Base-by-base conservation (phyloP, 1,140 invertebrate species). In the Schlechtendalia chinensis region DNA sequence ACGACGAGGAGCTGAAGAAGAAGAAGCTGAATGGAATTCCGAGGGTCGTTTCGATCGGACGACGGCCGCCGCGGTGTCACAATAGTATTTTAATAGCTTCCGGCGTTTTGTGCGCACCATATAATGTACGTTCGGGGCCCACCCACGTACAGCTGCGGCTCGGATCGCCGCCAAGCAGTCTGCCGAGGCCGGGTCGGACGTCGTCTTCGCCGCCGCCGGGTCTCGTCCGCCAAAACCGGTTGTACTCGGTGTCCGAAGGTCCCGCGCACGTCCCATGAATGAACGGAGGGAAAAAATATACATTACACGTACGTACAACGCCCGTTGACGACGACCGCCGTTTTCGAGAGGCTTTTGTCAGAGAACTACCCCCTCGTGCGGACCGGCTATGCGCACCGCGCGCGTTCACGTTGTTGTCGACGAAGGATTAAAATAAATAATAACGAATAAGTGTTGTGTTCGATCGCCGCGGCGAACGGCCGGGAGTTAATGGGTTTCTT, bases 71-170 rank as follows among this genome's bases (percentile, higher is more conserved):
- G 69, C 39, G 32, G 75, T 79, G 75, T 79, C 58, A 79, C 75
- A 79, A 79, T 79, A 79, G 75, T 61, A 63, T 79, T 79, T 79
- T 79, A 79, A 79, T 79, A 79, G 75, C 75, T 79, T 79, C 75
- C 75, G 75, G 75, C 75, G 75, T 79, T 79, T 79, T 79, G 75
- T 79, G 54, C 39, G 22, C 56, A 54, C 24, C 75, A n/a, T n/a
- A n/a, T n/a, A n/a, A n/a, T 39, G 29, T 58, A 79, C 56, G 12
- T 22, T 12, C 19, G n/a, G 39, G 45, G 69, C 69, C 69, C 69
- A 72, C 69, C 69, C 69, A 72, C 69, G 69, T 54, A 79, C 56
- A 59, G 39, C 58, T 59, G 56, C 63, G 14, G 10, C 53, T 22
- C 27, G 12, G 74, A 24, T 69, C 22, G 67, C 54, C 74, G 74